A percentile compares a stretch with the other conserved stretches of the same genome.
phyloP scores from a whole-genome alignment of 2,888 invertebrate species.

The Gymnoscelis rufifasciata region DNA sequence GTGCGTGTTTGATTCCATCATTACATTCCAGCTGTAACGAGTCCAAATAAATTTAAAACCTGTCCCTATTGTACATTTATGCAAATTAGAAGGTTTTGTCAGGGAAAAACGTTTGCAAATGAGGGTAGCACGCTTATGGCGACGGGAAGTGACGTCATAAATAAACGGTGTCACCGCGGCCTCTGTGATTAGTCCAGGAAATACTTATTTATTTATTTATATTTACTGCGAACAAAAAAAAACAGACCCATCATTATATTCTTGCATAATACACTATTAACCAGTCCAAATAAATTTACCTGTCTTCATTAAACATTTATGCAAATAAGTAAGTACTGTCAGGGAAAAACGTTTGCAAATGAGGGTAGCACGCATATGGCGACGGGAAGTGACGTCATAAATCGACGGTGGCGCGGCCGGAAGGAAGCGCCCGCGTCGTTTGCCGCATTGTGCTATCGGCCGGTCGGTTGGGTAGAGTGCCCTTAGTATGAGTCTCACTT shows the following conservation, averaged over 20 bases:
- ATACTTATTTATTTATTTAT: no score
- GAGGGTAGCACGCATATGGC: conserved; percentile 70
- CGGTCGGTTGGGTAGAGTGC: conserved; percentile 38
- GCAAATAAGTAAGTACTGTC: conserved; percentile 7
- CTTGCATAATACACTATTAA: no score
- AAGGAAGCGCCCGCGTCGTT: conserved; percentile 77
- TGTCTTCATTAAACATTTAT: background rate
- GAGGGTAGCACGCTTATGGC: conserved; percentile 69
- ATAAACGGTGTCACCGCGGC: conserved; percentile 75
- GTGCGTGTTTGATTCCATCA: no score
- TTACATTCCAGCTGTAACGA: no score
- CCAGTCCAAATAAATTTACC: no score
- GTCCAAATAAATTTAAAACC: no score
- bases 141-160: conserved; percentile 76
- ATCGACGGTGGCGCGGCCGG: conserved; percentile 75
- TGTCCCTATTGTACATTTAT: background rate
- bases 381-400: conserved; percentile 76
- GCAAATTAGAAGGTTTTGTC: conserved; percentile 5
- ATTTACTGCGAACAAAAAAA: no score
- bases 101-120: conserved; percentile 72
- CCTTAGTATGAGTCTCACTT: no score
- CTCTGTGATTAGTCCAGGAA: no score
- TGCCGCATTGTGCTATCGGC: conserved; percentile 78
- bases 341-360: conserved; percentile 72
- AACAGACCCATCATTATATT: no score